Percentiles rank a stretch among this genome's conserved stretches.
Conservation (phyloP, 2,888 invertebrate genomes). For the Podabrus alpinus region DNA sequence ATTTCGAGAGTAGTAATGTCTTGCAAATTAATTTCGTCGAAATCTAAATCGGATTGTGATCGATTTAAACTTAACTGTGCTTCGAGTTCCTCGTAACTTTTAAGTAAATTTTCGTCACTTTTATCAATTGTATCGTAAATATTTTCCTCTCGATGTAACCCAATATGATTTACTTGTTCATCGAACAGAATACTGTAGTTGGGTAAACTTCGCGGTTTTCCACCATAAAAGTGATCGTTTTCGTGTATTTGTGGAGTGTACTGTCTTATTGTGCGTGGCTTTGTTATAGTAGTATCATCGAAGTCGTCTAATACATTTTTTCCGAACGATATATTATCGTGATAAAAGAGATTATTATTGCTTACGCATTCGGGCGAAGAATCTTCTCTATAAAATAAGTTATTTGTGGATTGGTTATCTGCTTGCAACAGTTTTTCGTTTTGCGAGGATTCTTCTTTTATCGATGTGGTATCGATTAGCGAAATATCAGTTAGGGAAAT, state of each 20-base stretch:
- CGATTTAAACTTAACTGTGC: slow-evolving; percentile 19
- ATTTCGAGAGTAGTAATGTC: slow-evolving; percentile 40
- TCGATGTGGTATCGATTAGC: slow-evolving; percentile 53
- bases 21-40: slow-evolving; percentile 46
- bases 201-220: slow-evolving; percentile 41
- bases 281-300: slow-evolving; percentile 27
- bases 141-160: background rate
- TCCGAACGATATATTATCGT: slow-evolving; percentile 52
- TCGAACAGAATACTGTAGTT: slow-evolving; percentile 30
- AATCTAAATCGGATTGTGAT: slow-evolving; percentile 46
- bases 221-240: slow-evolving; percentile 37
- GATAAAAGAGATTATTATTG: slow-evolving; percentile 50
- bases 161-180: slow-evolving; percentile 8
- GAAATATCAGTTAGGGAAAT: slow-evolving; percentile 52
- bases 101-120: slow-evolving; percentile 1
- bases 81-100: slow-evolving; percentile 22
- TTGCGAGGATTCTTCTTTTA: slow-evolving; percentile 29
- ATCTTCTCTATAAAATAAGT: slow-evolving; percentile 21
- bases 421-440: slow-evolving; percentile 7
- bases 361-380: slow-evolving; percentile 12
- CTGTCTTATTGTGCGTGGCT: slow-evolving; percentile 49
- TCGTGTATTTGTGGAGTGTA: slow-evolving; percentile 43
- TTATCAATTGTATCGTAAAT: slow-evolving; percentile 19
- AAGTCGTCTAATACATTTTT: slow-evolving; percentile 46
- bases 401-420: slow-evolving; percentile 23